Conservation (phyloP, 2,888 invertebrate genomes). For the Amblyjoppa proteus region DNA sequence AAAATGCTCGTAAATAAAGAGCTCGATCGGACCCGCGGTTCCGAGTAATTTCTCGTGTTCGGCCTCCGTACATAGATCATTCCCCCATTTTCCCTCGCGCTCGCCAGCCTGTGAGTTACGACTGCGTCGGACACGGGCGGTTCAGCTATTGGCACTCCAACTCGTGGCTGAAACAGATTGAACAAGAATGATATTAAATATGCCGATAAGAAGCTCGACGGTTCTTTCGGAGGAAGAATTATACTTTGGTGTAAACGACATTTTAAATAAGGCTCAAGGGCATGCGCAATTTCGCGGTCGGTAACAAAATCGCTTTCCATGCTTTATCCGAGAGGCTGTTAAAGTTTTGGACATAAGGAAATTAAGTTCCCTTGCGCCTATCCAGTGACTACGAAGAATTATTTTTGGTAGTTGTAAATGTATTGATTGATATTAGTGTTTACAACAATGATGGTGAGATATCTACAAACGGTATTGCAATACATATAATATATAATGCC, state of each 20-base stretch:
- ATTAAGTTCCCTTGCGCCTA: not conserved
- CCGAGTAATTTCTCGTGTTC: slow-evolving; percentile 35
- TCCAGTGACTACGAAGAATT: no score
- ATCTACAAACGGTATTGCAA: no score
- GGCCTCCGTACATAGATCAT: slow-evolving; percentile 39
- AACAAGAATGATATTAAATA: slow-evolving; percentile 11
- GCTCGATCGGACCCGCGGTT: slow-evolving; percentile 35
- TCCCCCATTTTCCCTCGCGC: slow-evolving; percentile 37
- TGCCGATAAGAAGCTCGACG: slow-evolving; percentile 4
- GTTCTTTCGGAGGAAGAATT: not conserved
- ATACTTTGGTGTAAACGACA: not conserved
- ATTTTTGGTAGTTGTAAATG: no score
- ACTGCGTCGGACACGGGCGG: not conserved
- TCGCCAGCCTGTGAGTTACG: slow-evolving; percentile 49
- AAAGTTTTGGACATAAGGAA: no score
- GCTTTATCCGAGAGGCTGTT: no score
- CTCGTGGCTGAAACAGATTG: slow-evolving; percentile 12
- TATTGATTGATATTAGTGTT: no score
- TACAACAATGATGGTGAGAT: no score
- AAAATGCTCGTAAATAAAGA: slow-evolving; percentile 62
- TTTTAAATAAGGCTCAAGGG: not conserved
- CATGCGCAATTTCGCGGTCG: no score
- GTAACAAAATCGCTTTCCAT: no score
- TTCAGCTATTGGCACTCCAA: slow-evolving; percentile 22
- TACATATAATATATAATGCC: no score